Evolutionary conservation across 2,797 vertebrate genomes (phyloP).

Genomic region (Pantherophis vulpinus): DNA sequence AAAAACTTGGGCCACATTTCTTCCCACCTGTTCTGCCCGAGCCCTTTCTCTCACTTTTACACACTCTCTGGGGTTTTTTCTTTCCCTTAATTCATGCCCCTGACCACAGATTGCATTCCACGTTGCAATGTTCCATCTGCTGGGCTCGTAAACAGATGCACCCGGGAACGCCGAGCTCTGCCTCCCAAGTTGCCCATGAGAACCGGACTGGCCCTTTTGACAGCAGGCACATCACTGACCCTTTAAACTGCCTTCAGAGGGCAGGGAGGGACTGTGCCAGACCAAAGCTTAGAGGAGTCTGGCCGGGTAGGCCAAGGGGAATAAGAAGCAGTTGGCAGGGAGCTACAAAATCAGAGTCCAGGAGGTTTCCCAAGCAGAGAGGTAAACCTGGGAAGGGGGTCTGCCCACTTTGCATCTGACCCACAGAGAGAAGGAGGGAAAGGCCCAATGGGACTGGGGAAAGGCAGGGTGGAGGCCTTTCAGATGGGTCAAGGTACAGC

Average conservation of each 20-base stretch:
- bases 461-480: neutral
- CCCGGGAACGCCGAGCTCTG: neutral
- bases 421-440: neutral
- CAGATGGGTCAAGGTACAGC: neutral
- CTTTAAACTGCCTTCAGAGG: neutral
- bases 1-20: neutral
- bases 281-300: neutral
- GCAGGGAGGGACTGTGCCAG: neutral
- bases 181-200: neutral
- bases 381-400: neutral
- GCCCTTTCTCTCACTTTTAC: neutral
- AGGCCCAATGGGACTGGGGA: neutral
- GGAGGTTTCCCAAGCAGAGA: neutral
- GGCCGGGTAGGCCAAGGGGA: neutral
- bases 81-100: neutral
- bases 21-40: neutral
- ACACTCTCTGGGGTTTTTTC: neutral
- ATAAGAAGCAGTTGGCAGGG: neutral
- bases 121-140: no score
- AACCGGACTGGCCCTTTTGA: neutral
- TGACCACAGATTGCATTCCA: neutral
- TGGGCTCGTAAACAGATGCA: no score
- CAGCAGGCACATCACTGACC: neutral
- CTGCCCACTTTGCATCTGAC: neutral
- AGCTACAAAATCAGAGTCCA: neutral